These are phyloP conservation scores for Fulica atra DNA, from an alignment of 2,113 vertebrate genomes.

Conservation along the genomic window DNA sequence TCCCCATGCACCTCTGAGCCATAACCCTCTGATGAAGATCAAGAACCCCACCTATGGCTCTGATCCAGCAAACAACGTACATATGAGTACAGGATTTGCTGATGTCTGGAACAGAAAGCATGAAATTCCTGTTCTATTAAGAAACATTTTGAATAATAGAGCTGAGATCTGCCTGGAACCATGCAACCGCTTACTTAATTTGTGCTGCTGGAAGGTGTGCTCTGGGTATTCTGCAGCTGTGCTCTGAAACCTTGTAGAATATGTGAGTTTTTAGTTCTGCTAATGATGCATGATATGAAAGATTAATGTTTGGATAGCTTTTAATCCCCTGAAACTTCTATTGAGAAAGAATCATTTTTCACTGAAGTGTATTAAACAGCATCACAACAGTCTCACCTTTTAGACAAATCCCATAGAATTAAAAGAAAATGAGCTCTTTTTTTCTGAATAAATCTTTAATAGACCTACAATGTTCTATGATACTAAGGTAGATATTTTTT, in stretches of 20 bases:
- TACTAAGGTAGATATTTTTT: background rate
- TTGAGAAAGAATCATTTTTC: background rate
- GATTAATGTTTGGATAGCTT: background rate
- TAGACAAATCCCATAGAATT: background rate
- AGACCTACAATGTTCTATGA: background rate
- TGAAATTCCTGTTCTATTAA: background rate
- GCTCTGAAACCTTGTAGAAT: background rate
- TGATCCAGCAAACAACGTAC: background rate
- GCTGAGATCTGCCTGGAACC: background rate
- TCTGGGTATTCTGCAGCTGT: background rate
- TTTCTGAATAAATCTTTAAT: background rate
- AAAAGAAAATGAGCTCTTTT: background rate
- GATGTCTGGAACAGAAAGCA: background rate
- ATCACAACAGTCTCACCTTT: background rate
- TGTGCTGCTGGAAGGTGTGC: background rate
- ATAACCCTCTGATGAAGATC: background rate
- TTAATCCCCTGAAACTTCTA: background rate
- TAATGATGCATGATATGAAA: background rate
- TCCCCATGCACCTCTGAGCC: background rate
- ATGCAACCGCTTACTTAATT: background rate
- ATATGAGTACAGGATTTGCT: background rate
- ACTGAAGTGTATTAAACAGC: background rate
- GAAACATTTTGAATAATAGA: background rate
- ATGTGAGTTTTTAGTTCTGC: background rate
- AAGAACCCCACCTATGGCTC: background rate